Evolutionary conservation across 1,140 invertebrate species (phyloP).

Genomic region (Heliconius hewitsoni): DNA sequence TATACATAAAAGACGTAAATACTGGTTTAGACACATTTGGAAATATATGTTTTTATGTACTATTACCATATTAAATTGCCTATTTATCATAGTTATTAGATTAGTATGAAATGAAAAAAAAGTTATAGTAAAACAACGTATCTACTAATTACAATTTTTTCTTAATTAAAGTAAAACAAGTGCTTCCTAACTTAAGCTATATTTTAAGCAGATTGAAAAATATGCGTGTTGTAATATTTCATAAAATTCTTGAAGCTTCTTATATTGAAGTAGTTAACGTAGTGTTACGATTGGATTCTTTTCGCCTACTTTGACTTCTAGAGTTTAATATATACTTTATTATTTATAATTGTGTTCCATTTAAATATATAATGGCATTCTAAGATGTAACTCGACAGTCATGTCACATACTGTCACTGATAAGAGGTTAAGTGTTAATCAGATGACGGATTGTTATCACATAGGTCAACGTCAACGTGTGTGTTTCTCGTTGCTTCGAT

Average conservation of each 20-base stretch:
- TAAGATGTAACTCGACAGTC: conserved; percentile 2
- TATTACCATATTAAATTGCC: no score
- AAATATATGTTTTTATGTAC: no score
- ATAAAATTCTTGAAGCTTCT: no score
- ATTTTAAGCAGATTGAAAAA: neutral
- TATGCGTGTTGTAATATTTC: no score
- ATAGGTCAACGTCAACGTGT: conserved; percentile 15
- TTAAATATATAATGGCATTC: conserved; percentile 10
- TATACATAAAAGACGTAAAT: neutral
- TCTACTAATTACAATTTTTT: neutral
- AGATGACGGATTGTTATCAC: conserved; percentile 25
- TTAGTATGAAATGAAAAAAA: neutral
- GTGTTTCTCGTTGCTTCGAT: conserved; percentile 17
- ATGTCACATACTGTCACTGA: conserved; percentile 21
- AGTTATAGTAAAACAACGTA: neutral
- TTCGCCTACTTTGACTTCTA: neutral
- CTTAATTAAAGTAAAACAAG: no score
- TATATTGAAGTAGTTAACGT: no score
- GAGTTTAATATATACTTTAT: neutral
- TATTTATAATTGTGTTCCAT: neutral
- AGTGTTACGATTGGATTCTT: no score
- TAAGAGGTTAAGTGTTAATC: conserved; percentile 28
- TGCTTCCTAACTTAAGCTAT: no score
- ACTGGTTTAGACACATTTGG: no score
- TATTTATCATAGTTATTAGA: no score